Base-by-base conservation (phyloP, 2,113 vertebrate genomes). In the Chlorodrepanis virens region DNA sequence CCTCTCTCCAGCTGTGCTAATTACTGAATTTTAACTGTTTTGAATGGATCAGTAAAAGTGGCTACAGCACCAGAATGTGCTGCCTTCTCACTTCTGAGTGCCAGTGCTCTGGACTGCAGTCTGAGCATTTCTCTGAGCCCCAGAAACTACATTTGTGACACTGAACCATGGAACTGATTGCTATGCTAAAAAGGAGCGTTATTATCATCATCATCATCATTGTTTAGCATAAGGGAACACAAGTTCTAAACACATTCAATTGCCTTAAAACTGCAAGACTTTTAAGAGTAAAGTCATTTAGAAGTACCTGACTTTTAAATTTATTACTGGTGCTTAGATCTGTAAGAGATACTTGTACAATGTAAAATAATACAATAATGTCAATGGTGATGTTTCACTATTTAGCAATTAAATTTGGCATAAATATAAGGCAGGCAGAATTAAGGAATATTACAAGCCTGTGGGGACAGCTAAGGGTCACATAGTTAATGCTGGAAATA, bases 401-500 rank as follows among this genome's bases (percentile, higher is more conserved):
- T 68, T 77, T 15, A 67, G 47, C 54, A 85, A 70, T 60, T 85
- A 68, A 70, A 83, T 50, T 40, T 9, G 2, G 50, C 42, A 24
- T n/a, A 50, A 42, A 63, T 53, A 19, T 22, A 83, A 87, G 23
- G 31, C 7, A 4, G 74, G 57, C 33, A 90, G 22, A 84, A 57
- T 83, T 83, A 72, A 68, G 63, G 37, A 57, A 10, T 44, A 71
- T n/a, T 74, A 83, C 39, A 72, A 72, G 61, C 63, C 53, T 85
- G 45, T 64, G 84, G 42, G 89, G 86, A 88, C 42, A 90, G 65
- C 50, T 89, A 60, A 83, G 47, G 94, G 57, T 94, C 93, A 89
- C 33, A 59, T 27, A 40, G 39, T 85, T 90, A 96, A 95, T 81
- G 65, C 83, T 86, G 22, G 64, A 89, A 96, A 92, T 94, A 96